Conservation (phyloP, 2,888 invertebrate genomes). For the Camptogramma bilineatum region DNA sequence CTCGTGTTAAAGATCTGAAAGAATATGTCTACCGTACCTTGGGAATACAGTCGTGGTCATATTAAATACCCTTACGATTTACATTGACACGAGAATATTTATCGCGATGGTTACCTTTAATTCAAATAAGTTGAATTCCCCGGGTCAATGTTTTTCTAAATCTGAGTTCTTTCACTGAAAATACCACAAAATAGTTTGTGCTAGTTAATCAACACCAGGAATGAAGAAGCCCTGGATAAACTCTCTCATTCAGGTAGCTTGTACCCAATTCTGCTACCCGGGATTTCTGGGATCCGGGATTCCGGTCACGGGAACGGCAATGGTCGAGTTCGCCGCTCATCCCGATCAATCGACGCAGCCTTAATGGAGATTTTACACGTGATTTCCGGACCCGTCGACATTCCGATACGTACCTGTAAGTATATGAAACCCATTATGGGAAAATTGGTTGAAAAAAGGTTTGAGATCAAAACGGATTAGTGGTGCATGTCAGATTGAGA, state of each 20-base stretch:
- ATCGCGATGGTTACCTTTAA: too few relatives aligned
- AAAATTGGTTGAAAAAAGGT: slow-evolving; percentile 45
- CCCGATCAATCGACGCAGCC: slow-evolving; percentile 77
- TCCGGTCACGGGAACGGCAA: slow-evolving; percentile 75
- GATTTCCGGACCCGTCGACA: slow-evolving; percentile 69
- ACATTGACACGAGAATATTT: too few relatives aligned
- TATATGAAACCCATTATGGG: slow-evolving; percentile 59
- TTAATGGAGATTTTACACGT: slow-evolving; percentile 84
- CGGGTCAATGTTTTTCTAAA: too few relatives aligned
- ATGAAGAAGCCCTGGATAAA: not conserved
- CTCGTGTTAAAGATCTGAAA: too few relatives aligned
- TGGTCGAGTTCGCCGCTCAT: slow-evolving; percentile 78
- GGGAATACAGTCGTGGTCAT: too few relatives aligned
- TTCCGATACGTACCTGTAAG: slow-evolving; percentile 65
- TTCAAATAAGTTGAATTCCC: too few relatives aligned
- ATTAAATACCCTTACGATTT: too few relatives aligned
- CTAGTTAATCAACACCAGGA: not conserved
- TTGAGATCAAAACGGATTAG: slow-evolving; percentile 15
- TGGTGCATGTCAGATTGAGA: slow-evolving; percentile 14
- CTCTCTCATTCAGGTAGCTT: slow-evolving; percentile 27
- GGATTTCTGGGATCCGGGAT: slow-evolving; percentile 61
- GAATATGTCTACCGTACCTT: too few relatives aligned
- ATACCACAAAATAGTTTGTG: too few relatives aligned
- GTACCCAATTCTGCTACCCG: slow-evolving; percentile 25
- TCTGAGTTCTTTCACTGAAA: too few relatives aligned